phyloP scores from a whole-genome alignment of 2,113 vertebrate genomes.

The Daubentonia madagascariensis region DNA sequence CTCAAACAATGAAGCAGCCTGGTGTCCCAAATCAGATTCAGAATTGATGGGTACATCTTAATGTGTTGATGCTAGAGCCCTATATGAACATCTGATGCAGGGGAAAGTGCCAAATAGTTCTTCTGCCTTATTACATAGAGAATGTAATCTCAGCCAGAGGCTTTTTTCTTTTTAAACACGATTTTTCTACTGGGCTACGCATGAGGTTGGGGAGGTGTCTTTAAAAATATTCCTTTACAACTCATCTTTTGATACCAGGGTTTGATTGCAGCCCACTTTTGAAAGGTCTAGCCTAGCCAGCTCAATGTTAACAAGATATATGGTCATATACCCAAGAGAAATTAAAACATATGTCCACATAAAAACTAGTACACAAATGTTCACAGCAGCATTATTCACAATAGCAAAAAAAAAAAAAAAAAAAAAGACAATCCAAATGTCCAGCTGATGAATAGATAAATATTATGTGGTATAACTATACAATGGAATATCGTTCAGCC shows the following conservation, averaged over 20 bases:
- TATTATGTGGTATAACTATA: not conserved
- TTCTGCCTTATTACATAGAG: constrained; percentile 5
- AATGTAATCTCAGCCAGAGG: not conserved
- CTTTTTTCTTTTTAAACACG: not conserved
- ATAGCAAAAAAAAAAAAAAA: not conserved
- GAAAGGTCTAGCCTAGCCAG: not conserved
- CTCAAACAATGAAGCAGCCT: constrained; percentile 60
- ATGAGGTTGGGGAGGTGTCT: not conserved
- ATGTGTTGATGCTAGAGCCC: not conserved
- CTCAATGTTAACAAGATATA: not conserved
- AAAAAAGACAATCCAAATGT: not conserved
- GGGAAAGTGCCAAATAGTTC: not conserved
- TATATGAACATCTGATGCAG: constrained; percentile 25
- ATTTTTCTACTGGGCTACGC: not conserved
- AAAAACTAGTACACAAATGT: not conserved
- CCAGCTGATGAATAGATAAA: not conserved
- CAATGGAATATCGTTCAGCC: not conserved
- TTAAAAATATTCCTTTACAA: not conserved
- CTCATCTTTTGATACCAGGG: not conserved
- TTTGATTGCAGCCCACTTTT: not conserved
- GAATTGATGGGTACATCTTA: constrained; percentile 38
- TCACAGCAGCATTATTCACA: not conserved
- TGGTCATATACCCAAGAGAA: not conserved
- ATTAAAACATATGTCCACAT: not conserved
- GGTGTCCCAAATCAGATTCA: constrained; percentile 57